Evolutionary conservation across 1,140 invertebrate species (phyloP).

Genomic region (Bombyx mandarina): DNA sequence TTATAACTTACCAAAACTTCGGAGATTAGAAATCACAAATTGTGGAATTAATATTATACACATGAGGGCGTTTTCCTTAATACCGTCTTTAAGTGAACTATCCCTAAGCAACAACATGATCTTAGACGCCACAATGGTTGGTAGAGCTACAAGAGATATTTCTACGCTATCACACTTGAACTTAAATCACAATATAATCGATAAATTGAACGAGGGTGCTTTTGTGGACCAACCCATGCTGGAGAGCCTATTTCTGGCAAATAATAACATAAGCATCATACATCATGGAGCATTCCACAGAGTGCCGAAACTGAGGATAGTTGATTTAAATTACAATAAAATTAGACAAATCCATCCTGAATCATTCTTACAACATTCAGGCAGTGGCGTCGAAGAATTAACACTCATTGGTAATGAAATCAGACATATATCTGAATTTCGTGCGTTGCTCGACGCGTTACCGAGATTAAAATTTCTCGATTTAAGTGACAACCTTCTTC

Average conservation of each 20-base stretch:
- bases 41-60: constrained; percentile 87
- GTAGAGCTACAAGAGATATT: constrained; percentile 81
- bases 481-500: constrained; percentile 81
- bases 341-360: constrained; percentile 85
- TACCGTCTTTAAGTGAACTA: constrained; percentile 81
- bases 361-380: constrained; percentile 81
- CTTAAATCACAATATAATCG: constrained; percentile 80
- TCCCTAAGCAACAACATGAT: constrained; percentile 81
- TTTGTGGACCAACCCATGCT: constrained; percentile 85
- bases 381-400: constrained; percentile 82
- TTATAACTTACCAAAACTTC: constrained; percentile 80
- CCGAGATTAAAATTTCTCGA: constrained; percentile 84
- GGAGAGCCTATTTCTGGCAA: constrained; percentile 77
- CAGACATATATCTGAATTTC: constrained; percentile 78
- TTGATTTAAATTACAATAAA: constrained; percentile 85
- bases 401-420: constrained; percentile 83
- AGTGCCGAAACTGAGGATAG: constrained; percentile 78
- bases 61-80: constrained; percentile 78
- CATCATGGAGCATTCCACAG: constrained; percentile 84
- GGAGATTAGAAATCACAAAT: constrained; percentile 81
- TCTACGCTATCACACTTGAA: constrained; percentile 78
- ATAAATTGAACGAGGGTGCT: constrained; percentile 79
- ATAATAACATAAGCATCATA: constrained; percentile 82
- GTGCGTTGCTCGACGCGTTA: constrained; percentile 80
- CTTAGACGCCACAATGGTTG: constrained; percentile 82